Evolutionary conservation across 2,888 invertebrate species (phyloP), one percentile per base, ranked within the genome.

Genomic region (Caenorhabditis panamensis): DNA sequence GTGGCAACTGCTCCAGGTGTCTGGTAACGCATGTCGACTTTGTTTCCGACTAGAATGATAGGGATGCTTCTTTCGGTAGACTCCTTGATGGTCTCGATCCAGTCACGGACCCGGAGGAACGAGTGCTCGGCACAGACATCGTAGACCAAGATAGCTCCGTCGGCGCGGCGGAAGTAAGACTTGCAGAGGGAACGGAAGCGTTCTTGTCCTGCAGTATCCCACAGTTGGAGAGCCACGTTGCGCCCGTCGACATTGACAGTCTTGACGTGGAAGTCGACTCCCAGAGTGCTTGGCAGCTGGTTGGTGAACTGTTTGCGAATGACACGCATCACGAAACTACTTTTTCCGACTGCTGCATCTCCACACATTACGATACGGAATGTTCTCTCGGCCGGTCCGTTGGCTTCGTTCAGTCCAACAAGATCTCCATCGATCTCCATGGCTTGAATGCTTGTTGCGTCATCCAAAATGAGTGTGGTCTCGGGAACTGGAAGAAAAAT

Each of bases 151-250:
- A 94, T 91, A 2, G 94, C 93, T 3, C 94, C 94, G 88, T 94
- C 94, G 2, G 93, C 93, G 66, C 93, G 91, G 2, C 94, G 92
- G 89, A 94, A 94, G 89, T 94, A 94, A 0, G 93, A 93, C 86
- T 93, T 93, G 37, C 93, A 93, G 63, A 94, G 92, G 79, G 93
- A 93, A 18, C 93, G 92, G 90, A 94, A 94, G 92, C 93, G 91
- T 88, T 93, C 93, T 86, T 93, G 93, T 3, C 94, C 94, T 24
- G 94, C 94, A 2, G 94, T 94, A 85, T 94, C 94, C 94, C 94
- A 94, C 8, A 93, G 86, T 75, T 93, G 93, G 2, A 93, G 88
- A 22, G 92, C 92, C 4, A 93, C 91, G 75, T 92, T 92, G 82
- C 91, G 91, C 36, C 91, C 92, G 83, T 93, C 93, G 20, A 93